Evolutionary conservation across 1,140 invertebrate species (phyloP).

Genomic region (Aricia agestis): DNA sequence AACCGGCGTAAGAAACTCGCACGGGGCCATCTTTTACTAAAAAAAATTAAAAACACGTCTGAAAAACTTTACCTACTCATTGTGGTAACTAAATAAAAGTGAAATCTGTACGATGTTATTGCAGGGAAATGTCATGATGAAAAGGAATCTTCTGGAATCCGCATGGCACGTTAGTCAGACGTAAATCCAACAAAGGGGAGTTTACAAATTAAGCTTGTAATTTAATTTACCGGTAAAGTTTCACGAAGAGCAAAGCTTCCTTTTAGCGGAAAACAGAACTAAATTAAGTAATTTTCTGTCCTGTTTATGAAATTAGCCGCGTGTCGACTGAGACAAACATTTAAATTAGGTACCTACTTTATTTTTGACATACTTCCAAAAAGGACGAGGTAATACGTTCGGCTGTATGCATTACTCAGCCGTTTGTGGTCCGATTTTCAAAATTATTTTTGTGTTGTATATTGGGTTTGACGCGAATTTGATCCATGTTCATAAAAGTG

Average conservation of each 20-base stretch:
- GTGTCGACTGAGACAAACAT: neutral
- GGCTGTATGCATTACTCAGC: no score
- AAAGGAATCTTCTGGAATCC: neutral
- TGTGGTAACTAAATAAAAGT: neutral
- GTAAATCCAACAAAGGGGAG: neutral
- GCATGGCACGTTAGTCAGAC: neutral
- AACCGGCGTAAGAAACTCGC: no score
- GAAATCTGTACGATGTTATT: neutral
- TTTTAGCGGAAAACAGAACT: slow-evolving; percentile 2
- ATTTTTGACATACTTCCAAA: no score
- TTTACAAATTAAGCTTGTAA: neutral
- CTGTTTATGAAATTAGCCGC: neutral
- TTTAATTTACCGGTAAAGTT: neutral
- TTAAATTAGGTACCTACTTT: neutral
- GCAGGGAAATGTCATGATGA: neutral
- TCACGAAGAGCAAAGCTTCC: neutral
- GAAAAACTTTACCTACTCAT: neutral
- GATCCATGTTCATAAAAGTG: no score
- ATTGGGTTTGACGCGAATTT: no score
- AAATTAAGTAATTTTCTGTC: neutral
- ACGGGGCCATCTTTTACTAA: no score
- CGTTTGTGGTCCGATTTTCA: no score
- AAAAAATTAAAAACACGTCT: no score
- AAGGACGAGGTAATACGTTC: no score
- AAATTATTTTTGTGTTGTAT: no score